Conservation (phyloP, 1,140 invertebrate genomes). For the Nephila pilipes region DNA sequence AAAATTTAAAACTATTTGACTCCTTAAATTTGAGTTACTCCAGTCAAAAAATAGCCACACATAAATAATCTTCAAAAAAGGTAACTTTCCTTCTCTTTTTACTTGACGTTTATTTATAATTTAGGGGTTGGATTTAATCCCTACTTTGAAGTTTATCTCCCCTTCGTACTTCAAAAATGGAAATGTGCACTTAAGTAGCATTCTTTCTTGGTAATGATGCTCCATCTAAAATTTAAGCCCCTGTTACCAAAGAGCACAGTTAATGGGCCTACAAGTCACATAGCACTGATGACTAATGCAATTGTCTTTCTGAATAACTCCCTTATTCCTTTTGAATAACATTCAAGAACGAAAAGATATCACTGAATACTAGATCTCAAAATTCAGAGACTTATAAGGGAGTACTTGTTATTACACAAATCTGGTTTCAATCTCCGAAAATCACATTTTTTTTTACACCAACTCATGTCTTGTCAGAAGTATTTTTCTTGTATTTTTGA, state of each 20-base stretch:
- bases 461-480: background rate
- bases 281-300: conserved; percentile 7
- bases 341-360: background rate
- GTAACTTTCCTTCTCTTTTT: too few species aligned
- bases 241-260: background rate
- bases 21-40: too few species aligned
- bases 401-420: background rate
- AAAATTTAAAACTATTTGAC: too few species aligned
- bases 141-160: too few species aligned
- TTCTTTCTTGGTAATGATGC: background rate
- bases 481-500: background rate
- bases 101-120: too few species aligned
- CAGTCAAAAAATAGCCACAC: too few species aligned
- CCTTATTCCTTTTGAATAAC: background rate
- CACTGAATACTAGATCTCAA: background rate
- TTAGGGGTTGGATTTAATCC: too few species aligned
- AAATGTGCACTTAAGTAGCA: background rate
- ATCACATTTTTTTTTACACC: background rate
- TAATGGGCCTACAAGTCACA: background rate
- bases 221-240: background rate
- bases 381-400: background rate
- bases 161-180: too few species aligned
- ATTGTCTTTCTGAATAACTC: background rate
- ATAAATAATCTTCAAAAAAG: too few species aligned
- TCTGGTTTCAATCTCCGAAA: background rate